Evolutionary conservation across 1,140 invertebrate genomes (phyloP).

Genomic region (Lutraria rhynchaena): DNA sequence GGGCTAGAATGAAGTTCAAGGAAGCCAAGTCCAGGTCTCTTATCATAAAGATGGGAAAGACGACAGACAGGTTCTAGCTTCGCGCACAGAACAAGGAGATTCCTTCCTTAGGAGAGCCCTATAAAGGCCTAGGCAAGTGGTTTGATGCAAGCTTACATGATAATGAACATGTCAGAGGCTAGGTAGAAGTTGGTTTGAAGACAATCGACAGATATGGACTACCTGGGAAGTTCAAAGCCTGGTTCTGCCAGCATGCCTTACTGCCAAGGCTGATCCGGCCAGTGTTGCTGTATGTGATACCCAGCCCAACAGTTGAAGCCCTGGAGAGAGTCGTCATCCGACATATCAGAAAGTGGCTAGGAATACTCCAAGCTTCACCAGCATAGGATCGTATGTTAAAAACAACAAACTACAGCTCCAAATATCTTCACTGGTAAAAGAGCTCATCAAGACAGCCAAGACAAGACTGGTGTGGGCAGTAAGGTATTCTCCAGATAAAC

Average conservation of each 20-base stretch:
- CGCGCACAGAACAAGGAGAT: conserved; percentile 28
- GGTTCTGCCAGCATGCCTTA: conserved; percentile 47
- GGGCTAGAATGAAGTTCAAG: conserved; percentile 29
- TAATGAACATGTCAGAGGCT: not conserved
- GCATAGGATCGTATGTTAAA: not conserved
- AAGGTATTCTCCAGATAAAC: conserved; percentile 9
- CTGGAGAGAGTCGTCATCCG: conserved; percentile 6
- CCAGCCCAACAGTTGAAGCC: conserved; percentile 32
- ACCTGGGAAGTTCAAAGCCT: conserved; percentile 49
- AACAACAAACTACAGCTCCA: not conserved
- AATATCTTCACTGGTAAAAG: conserved; percentile 5
- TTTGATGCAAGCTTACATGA: conserved; percentile 44
- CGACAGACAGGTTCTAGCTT: conserved; percentile 16
- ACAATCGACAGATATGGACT: conserved; percentile 20
- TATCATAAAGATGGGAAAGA: conserved; percentile 31
- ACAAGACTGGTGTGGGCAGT: not conserved
- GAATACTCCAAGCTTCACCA: not conserved
- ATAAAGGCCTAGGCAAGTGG: conserved; percentile 58
- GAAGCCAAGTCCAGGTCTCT: conserved; percentile 10
- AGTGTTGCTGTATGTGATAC: conserved; percentile 22
- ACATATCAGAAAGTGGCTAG: conserved; percentile 22
- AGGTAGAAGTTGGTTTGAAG: not conserved
- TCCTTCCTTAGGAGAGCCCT: conserved; percentile 1
- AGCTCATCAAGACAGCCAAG: conserved; percentile 18
- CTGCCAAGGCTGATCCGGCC: not conserved